Evolutionary conservation across 2,797 vertebrate genomes (phyloP).

Genomic region (Sebastes alutus): DNA sequence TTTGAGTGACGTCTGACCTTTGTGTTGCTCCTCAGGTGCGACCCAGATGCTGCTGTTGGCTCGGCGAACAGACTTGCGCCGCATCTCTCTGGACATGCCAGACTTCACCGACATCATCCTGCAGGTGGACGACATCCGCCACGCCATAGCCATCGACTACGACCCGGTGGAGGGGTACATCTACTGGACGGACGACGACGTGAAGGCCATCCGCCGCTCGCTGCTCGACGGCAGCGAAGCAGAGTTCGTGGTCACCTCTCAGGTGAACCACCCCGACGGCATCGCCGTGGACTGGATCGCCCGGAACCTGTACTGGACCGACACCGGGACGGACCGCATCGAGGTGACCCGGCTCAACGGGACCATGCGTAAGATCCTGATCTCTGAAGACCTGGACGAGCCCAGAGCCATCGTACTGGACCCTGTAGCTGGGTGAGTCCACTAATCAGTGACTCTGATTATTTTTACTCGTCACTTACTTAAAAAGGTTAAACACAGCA

Average conservation of each 20-base stretch:
- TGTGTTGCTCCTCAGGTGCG: conserved; percentile 81
- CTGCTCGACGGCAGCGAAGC: conserved; percentile 89
- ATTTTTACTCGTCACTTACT: no score
- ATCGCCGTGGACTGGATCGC: conserved; percentile 98
- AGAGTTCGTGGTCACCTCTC: conserved; percentile 92
- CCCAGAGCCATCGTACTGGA: conserved; percentile 96
- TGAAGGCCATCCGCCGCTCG: conserved; percentile 92
- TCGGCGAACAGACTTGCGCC: conserved; percentile 91
- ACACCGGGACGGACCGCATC: conserved; percentile 96
- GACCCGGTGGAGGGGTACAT: conserved; percentile 94
- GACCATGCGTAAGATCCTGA: conserved; percentile 96
- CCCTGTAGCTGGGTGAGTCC: conserved; percentile 86
- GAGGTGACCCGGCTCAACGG: conserved; percentile 96
- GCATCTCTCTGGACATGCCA: conserved; percentile 94
- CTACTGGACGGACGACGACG: conserved; percentile 98
- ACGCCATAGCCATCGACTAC: conserved; percentile 97
- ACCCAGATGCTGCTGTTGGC: conserved; percentile 92
- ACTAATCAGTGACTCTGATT: not conserved
- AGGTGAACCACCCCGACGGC: conserved; percentile 95
- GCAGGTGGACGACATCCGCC: conserved; percentile 93
- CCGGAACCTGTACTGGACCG: conserved; percentile 97
- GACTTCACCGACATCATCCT: conserved; percentile 96
- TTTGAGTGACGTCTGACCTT: not conserved
- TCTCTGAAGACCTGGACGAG: conserved; percentile 95
- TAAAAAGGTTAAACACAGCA: not conserved